These are phyloP conservation scores for Chloroceryle amazona DNA, from an alignment of 2,797 vertebrate species.

Conservation along the genomic window DNA sequence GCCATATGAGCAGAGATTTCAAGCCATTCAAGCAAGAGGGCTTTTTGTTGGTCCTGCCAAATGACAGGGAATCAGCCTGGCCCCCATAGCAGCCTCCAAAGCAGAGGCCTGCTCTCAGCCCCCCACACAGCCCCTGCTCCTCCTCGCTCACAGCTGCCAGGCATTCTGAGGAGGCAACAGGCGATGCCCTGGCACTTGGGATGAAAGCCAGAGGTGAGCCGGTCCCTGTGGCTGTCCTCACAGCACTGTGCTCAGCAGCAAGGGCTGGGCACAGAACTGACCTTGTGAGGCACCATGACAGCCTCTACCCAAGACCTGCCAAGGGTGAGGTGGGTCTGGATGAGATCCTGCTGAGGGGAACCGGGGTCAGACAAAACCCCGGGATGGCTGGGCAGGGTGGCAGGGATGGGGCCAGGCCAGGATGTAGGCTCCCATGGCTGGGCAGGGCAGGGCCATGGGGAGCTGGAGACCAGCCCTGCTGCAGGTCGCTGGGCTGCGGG, in stretches of 20 bases:
- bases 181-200: rapidly evolving
- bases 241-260: rapidly evolving
- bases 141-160: not conserved
- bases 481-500: rapidly evolving
- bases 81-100: not conserved
- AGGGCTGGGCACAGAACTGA: not conserved
- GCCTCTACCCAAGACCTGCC: rapidly evolving
- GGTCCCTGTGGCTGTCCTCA: not conserved
- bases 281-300: not conserved
- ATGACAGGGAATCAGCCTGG: rapidly evolving
- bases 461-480: not conserved
- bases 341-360: not conserved
- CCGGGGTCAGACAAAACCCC: rapidly evolving
- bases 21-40: rapidly evolving
- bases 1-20: not conserved
- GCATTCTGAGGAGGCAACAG: not conserved
- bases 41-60: rapidly evolving
- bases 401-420: not conserved
- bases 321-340: not conserved
- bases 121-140: rapidly evolving
- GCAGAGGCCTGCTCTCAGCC: not conserved
- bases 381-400: too few species aligned
- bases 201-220: rapidly evolving
- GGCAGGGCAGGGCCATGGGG: not conserved
- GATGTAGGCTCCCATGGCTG: too few species aligned